Conservation (phyloP, 2,888 invertebrate species). For the Macroteleia sp. region DNA sequence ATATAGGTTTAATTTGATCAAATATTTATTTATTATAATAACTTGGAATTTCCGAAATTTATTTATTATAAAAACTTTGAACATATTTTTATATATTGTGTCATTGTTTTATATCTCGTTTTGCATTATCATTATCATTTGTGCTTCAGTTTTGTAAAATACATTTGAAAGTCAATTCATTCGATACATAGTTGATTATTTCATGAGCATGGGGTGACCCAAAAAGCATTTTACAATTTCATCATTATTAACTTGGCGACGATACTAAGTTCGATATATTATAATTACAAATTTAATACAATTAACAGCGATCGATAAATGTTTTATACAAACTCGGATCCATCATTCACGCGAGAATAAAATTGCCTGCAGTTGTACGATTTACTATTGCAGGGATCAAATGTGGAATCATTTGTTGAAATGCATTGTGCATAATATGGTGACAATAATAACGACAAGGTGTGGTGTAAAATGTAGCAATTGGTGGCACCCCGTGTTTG, state of each 20-base stretch:
- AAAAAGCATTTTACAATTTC: constrained; percentile 27
- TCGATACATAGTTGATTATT: constrained; percentile 31
- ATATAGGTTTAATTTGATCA: constrained; percentile 4
- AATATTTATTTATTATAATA: neutral
- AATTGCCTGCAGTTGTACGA: no score
- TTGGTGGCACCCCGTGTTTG: constrained; percentile 38
- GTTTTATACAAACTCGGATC: neutral
- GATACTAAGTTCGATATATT: constrained; percentile 8
- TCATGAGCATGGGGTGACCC: constrained; percentile 21
- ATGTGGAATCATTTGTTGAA: no score
- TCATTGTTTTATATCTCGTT: constrained; percentile 19
- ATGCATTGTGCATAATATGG: no score
- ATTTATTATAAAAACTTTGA: no score
- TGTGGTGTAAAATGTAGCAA: constrained; percentile 16
- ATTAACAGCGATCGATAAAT: constrained; percentile 9
- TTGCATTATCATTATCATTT: constrained; percentile 14
- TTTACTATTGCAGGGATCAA: no score
- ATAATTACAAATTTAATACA: constrained; percentile 3
- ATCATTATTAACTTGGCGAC: neutral
- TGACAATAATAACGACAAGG: no score
- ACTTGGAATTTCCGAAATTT: no score
- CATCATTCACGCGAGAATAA: no score
- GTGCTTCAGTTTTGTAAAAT: constrained; percentile 23
- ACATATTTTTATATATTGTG: neutral
- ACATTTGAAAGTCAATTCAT: constrained; percentile 35